phyloP scores from a whole-genome alignment of 2,888 invertebrate genomes.

The Lamproptera curius region DNA sequence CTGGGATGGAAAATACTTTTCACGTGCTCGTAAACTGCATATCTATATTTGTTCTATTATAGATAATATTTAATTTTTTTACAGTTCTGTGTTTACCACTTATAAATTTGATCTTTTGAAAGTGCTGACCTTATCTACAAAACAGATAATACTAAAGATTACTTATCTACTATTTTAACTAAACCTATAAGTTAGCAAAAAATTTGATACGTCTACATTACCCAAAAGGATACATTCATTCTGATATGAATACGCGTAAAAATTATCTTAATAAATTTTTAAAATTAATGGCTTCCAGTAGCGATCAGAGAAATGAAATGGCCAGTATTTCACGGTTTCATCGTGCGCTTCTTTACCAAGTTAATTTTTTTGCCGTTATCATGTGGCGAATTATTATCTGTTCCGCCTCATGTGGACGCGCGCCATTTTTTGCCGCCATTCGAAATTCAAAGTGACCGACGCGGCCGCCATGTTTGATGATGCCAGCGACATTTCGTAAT shows the following conservation, averaged over 20 bases:
- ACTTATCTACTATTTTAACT: no score
- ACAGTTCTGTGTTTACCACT: not conserved
- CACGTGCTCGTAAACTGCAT: not conserved
- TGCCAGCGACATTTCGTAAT: constrained; percentile 12
- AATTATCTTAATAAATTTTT: no score
- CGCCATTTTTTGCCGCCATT: constrained; percentile 7
- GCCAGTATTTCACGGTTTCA: not conserved
- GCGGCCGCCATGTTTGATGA: constrained; percentile 1
- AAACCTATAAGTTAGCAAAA: no score
- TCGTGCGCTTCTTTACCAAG: constrained; percentile 4
- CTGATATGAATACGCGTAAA: no score
- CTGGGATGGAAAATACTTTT: not conserved
- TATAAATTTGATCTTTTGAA: not conserved
- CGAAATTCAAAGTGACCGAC: constrained; percentile 14
- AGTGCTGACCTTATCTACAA: not conserved
- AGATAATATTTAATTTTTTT: not conserved
- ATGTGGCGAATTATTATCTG: constrained; percentile 7
- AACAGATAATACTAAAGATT: no score
- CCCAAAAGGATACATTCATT: no score
- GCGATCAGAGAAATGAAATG: constrained; percentile 1
- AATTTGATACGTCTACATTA: no score
- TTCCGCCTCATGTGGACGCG: constrained; percentile 4
- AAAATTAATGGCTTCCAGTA: no score
- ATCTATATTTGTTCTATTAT: not conserved
- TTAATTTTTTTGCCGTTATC: constrained; percentile 8